A percentile compares a stretch with the other conserved stretches of the same genome.
These are phyloP conservation scores for Nasonia giraulti DNA, from an alignment of 1,140 invertebrate genomes.

Conservation along the genomic window DNA sequence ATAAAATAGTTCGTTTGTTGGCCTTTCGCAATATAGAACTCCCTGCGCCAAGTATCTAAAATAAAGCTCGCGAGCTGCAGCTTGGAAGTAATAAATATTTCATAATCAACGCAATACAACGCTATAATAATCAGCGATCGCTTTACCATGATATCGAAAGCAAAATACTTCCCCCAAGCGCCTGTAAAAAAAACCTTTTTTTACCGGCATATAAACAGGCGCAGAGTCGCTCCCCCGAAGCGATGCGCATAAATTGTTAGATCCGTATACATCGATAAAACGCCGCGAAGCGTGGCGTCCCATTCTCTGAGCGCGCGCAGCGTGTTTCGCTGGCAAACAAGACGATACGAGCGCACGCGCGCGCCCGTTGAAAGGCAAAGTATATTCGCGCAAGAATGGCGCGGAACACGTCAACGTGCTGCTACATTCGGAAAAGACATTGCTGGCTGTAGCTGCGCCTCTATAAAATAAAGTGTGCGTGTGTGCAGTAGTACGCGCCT, in stretches of 20 bases:
- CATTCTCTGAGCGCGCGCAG: neutral
- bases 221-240: neutral
- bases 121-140: too few species aligned
- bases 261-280: neutral
- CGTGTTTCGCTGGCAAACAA: neutral
- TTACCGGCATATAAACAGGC: neutral
- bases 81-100: too few species aligned
- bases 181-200: neutral
- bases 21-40: too few species aligned
- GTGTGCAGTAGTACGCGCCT: neutral
- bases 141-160: neutral
- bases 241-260: neutral
- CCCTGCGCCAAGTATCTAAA: too few species aligned
- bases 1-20: too few species aligned
- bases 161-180: neutral
- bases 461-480: slow-evolving; percentile 5
- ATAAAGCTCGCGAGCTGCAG: too few species aligned
- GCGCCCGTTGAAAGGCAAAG: neutral
- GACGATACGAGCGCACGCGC: neutral
- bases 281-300: too few species aligned
- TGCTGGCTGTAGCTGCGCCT: neutral
- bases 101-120: too few species aligned
- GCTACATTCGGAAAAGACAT: neutral
- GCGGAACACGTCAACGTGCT: neutral
- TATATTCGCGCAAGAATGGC: neutral